Base-by-base conservation (phyloP, 2,797 vertebrate species). In the Siniperca undulata region DNA sequence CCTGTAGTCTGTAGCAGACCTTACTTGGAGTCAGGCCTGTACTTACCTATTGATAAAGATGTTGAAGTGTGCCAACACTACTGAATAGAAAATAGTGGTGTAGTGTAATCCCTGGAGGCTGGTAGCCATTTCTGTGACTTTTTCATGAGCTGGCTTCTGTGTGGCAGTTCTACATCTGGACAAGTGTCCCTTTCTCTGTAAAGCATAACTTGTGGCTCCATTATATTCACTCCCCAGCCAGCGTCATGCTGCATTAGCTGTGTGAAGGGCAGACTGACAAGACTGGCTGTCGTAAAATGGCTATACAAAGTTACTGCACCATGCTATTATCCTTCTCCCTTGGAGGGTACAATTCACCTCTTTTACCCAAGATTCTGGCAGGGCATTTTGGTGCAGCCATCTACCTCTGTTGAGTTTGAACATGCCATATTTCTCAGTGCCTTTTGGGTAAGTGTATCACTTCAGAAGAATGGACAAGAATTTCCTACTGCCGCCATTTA, bases 261-360 rank as follows among this genome's bases (percentile, higher is more conserved):
- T 70, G 74, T 88, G 89, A 88, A 88, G 88, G 85, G 83, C 86
- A 83, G 82, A 81, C 84, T 77, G 83, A 80, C 75, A 59, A 73
- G 80, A 66, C 79, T 44, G 89, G 65, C 77, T 66, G 80, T 88
- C 74, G 46, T 79, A 79, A 90, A 90, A 84, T 20, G 77, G 59
- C 59, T 71, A 71, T 52, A 82, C 72, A 84, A 77, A 91, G 85
- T 90, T 81, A 87, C 78, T 70, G 83, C 87, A 69, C 86, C 77
- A 38, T 38, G 73, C 66, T 40, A 79, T 89, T 80, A 85, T 87
- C 60, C 66, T 64, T 79, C 78, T 74, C 73, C 66, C 24, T 77
- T 17, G 14, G 70, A 78, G 60, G 73, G 40, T 5, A 80, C 67
- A 66, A 80, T 84, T 71, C 36, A 67, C 74, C 40, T 76, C 27